Base-by-base conservation (phyloP, 2,797 vertebrate species). In the Echeneis naucrates region DNA sequence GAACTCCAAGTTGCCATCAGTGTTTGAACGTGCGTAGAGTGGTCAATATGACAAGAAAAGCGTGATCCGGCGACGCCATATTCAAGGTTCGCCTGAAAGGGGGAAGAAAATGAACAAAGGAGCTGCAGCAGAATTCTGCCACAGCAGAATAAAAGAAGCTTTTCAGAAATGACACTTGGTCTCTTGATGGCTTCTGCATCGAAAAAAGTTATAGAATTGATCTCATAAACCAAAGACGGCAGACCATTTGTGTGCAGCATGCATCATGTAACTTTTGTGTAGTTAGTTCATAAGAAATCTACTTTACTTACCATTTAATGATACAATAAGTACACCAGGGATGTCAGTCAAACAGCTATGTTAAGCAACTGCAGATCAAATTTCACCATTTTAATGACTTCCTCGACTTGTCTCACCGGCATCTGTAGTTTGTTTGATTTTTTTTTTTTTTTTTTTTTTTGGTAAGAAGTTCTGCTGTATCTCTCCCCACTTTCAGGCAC, bases 21-120 rank as follows among this genome's bases (percentile, higher is more conserved):
- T 30, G 30, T 6, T 3, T 30, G 30, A 30, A 30, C 30, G 30
- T 30, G 30, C 30, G 30, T 30, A 3, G 30, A 30, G 30, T 30
- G 30, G 6, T 3, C 30, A 30, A 6, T 30, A 30, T 30, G 30
- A 3, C 6, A 30, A 30, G 30, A 30, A 30, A 30, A 30, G 30
- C 30, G 3, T 6, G 3, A 3, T 30, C 30, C 6, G 30, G 6
- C 30, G 30, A 30, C 30, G 30, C 16, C 23, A 47, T 35, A 33
- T 54, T 63, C 32, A 52, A 60, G 56, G 17, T 71, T 64, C 72
- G 4, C 48, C 24, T 35, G 27, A 24, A 24, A 53, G 37, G 9
- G 37, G 24, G 17, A 60, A 16, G 17, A 57, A 33, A 33, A 12
- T 70, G 19, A 72, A 51, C 19, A 64, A n/a, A 32, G 5, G 13